Conservation (phyloP, 1,140 invertebrate species). For the Brachionus plicatilis region DNA sequence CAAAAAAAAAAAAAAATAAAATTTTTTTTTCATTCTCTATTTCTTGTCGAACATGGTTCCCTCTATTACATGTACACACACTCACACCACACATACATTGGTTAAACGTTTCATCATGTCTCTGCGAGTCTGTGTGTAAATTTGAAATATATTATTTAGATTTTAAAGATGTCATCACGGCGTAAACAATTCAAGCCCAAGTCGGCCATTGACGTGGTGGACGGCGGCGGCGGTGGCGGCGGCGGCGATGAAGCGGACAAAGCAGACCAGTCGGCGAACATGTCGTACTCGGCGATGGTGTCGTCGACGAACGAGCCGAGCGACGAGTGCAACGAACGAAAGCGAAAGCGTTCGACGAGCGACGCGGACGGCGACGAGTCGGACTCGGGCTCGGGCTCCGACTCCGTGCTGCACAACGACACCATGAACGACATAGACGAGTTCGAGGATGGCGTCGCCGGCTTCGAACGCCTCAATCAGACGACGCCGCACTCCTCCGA, state of each 20-base stretch:
- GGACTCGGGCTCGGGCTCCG: slow-evolving; percentile 18
- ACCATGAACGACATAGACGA: slow-evolving; percentile 44
- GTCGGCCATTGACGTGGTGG: not conserved
- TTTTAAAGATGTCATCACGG: slow-evolving; percentile 9
- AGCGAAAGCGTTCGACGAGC: slow-evolving; percentile 42
- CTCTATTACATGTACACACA: not conserved
- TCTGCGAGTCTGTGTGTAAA: not conserved
- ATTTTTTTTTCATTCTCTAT: no score
- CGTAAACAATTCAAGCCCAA: slow-evolving; percentile 37
- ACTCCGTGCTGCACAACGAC: slow-evolving; percentile 43
- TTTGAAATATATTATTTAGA: not conserved
- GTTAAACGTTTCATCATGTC: not conserved
- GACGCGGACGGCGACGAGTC: slow-evolving; percentile 45
- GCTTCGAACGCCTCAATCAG: not conserved
- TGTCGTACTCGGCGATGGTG: not conserved
- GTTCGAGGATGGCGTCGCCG: not conserved
- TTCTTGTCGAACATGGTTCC: not conserved
- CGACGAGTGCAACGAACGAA: slow-evolving; percentile 23
- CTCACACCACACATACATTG: not conserved
- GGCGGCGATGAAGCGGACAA: not conserved
- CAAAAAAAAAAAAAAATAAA: not conserved
- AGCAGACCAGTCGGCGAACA: not conserved
- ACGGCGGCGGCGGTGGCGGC: not conserved
- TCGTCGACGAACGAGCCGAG: not conserved
- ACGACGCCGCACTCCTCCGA: not conserved